Conservation (phyloP, 2,888 invertebrate genomes). For the Cheilosia pagana region DNA sequence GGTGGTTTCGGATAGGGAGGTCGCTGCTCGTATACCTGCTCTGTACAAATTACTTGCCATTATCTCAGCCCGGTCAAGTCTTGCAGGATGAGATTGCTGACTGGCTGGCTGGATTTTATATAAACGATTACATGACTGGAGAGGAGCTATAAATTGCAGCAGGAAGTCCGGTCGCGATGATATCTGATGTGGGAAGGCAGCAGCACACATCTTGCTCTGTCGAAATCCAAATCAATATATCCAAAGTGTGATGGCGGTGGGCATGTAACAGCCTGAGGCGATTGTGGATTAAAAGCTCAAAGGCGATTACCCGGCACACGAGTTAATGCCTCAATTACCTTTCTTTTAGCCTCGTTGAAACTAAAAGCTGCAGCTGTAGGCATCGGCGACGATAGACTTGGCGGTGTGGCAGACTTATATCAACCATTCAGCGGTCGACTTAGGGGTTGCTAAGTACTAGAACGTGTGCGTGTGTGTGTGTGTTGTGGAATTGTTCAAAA, state of each 20-base stretch:
- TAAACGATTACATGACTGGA: conserved; percentile 52
- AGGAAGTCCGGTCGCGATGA: conserved; percentile 15
- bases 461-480: not conserved
- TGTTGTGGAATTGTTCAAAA: conserved; percentile 59
- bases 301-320: conserved; percentile 64
- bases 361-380: conserved; percentile 41
- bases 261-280: conserved; percentile 42
- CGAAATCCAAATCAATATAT: conserved; percentile 33
- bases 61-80: conserved; percentile 47
- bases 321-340: conserved; percentile 72
- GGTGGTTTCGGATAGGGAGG: not conserved
- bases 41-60: conserved; percentile 44
- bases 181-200: conserved; percentile 18
- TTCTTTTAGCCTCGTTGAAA: conserved; percentile 61
- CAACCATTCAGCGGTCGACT: conserved; percentile 41
- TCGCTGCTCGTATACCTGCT: conserved; percentile 1
- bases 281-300: conserved; percentile 67
- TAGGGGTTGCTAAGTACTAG: conserved; percentile 39
- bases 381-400: conserved; percentile 28
- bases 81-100: not conserved
- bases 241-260: conserved; percentile 25
- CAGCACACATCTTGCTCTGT: conserved; percentile 3
- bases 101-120: conserved; percentile 4
- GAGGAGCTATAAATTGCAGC: conserved; percentile 37
- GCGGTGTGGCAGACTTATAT: conserved; percentile 25